Evolutionary conservation across 2,888 invertebrate genomes (phyloP).

Genomic region (Microdon myrmicae): DNA sequence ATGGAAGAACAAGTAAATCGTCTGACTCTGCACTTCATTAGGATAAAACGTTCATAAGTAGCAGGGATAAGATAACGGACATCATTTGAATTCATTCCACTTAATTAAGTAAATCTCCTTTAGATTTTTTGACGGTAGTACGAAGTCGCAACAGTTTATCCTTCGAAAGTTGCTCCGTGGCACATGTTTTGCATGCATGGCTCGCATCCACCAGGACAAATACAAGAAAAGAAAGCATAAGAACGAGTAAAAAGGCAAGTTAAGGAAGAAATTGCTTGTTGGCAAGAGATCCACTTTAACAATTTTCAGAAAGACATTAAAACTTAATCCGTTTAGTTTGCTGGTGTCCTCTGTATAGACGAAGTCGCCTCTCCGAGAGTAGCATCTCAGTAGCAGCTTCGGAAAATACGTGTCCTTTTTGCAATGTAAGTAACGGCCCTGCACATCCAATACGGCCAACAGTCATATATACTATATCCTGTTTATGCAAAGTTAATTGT

Average conservation of each 20-base stretch:
- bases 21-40: slow-evolving; percentile 17
- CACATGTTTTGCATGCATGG: slow-evolving; percentile 46
- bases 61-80: slow-evolving; percentile 26
- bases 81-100: slow-evolving; percentile 28
- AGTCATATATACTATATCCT: slow-evolving; percentile 9
- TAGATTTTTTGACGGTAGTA: slow-evolving; percentile 26
- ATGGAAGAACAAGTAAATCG: too few relatives aligned
- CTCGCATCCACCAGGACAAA: slow-evolving; percentile 5
- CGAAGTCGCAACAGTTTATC: slow-evolving; percentile 22
- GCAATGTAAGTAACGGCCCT: too few relatives aligned
- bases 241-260: not conserved
- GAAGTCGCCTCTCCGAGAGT: slow-evolving; percentile 22
- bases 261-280: slow-evolving; percentile 12
- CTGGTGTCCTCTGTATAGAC: slow-evolving; percentile 14
- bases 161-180: slow-evolving; percentile 18
- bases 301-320: slow-evolving; percentile 44
- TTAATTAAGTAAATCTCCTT: slow-evolving; percentile 39
- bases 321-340: slow-evolving; percentile 46
- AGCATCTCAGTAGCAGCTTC: slow-evolving; percentile 6
- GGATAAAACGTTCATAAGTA: slow-evolving; percentile 24
- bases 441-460: too few relatives aligned
- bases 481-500: slow-evolving; percentile 48
- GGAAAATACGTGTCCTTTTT: slow-evolving; percentile 1
- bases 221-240: not conserved
- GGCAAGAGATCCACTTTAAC: slow-evolving; percentile 39